Evolutionary conservation across 2,797 vertebrate species (phyloP), one percentile per base, ranked within the genome.

Genomic region (Hemibagrus guttatus): DNA sequence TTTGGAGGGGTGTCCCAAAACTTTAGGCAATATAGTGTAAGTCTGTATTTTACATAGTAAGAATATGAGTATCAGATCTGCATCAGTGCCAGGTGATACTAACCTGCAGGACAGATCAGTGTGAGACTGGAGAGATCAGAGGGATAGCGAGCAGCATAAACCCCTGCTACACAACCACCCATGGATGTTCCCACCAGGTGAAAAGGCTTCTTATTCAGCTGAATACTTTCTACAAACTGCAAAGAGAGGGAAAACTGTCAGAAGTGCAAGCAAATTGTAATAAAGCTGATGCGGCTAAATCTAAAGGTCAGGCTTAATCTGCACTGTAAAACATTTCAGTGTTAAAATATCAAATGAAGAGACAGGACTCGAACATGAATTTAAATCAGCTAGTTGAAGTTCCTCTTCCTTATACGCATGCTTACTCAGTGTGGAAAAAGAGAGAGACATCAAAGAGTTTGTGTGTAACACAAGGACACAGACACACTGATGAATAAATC

Each of bases 51-150:
- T 21, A 56, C 28, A 56, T 80, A 14, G 4, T 26, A 35, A 17
- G 13, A n/a, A 46, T 1, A 28, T 28, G 12, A 19, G 79, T 21
- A 39, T 19, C 3, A n/a, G 35, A 17, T 81, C 35, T 46, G 23
- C 23, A 9, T 14, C 6, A 2, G n/a, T 42, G 19, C 16, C 21
- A 16, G 1, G 79, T n/a, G 16, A 81, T 72, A 85, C 58, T 82
- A 9, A 97, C 97, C 97, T 89, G 95, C 96, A 39, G 97, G 97
- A 88, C 97, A 97, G 88, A 97, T 95, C 7, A 97, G 96, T 23
- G 92, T 93, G 87, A 97, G 90, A 85, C 95, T 93, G 89, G 93
- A 95, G 89, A 97, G 42, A 8, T 97, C 96, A 0, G 94, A 92
- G 0, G 97, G 96, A 89, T 97, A 96, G 71, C 93, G 92, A 58